Percentiles rank a stretch among this genome's conserved stretches.
Evolutionary conservation across 2,888 invertebrate genomes (phyloP).

Genomic region (Heliconius hortense): DNA sequence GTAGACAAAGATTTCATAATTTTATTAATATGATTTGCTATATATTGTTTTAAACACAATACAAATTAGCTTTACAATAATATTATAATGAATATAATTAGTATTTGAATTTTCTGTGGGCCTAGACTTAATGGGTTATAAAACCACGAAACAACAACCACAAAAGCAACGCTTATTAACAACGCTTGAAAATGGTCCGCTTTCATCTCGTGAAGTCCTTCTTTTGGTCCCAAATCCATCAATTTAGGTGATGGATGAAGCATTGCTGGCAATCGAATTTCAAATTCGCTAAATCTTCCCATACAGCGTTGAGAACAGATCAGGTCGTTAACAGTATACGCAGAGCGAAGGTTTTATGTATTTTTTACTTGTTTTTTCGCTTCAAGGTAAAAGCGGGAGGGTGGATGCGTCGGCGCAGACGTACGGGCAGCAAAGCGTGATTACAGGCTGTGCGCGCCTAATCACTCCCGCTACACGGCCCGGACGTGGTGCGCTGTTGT

Average conservation of each 20-base stretch:
- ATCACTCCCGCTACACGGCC: conserved; percentile 72
- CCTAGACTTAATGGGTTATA: conserved; percentile 34
- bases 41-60: background rate
- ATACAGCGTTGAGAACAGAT: conserved; percentile 75
- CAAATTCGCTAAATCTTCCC: conserved; percentile 82
- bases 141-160: conserved; percentile 55
- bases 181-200: conserved; percentile 69
- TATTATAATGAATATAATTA: background rate
- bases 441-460: conserved; percentile 76
- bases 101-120: background rate
- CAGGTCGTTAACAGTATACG: conserved; percentile 77
- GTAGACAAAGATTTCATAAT: background rate
- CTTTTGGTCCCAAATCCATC: conserved; percentile 80
- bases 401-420: conserved; percentile 69
- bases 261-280: conserved; percentile 77
- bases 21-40: background rate
- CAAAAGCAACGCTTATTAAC: conserved; percentile 71
- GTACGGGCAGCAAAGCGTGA: conserved; percentile 76
- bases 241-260: conserved; percentile 80
- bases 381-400: conserved; percentile 48
- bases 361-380: conserved; percentile 75
- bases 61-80: background rate
- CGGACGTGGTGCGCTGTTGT: conserved; percentile 47
- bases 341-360: conserved; percentile 57
- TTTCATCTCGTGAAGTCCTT: conserved; percentile 71